Evolutionary conservation across 2,797 vertebrate genomes (phyloP), one percentile per base, ranked within the genome.

Genomic region (Oceanodroma leucorhoa): DNA sequence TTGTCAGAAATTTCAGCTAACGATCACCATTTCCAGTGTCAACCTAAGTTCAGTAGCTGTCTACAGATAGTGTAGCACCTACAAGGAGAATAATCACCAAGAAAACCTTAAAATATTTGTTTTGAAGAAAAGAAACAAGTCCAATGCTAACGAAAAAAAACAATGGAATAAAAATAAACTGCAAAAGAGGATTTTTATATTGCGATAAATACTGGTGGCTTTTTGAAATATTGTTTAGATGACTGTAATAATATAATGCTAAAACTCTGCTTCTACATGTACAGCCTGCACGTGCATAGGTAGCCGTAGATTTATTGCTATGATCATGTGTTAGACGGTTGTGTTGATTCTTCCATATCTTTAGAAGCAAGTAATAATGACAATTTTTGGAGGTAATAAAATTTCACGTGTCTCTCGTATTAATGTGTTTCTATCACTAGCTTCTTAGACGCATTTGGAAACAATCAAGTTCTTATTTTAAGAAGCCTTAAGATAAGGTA

Each of bases 391-490:
- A 97, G 98, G 98, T 96, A 98, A 97, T 98, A 98, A 98, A 98
- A 97, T 98, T 96, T 94, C 96, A 94, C 86, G 11, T 97, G 88
- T 96, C 77, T 93, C 94, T 73, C 22, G n/a, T 91, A 96, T 98
- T 96, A 97, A 97, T 93, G 97, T 77, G 90, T 94, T 98, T 96
- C 97, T 97, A 97, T 97, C 96, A 97, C 94, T 96, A 91, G 61
- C 95, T 98, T 97, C 98, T 97, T 94, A 97, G 94, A 84, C 75
- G 89, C 99, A 99, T 99, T 99, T 99, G 99, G 99, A 99, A 99
- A 98, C 98, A 99, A 99, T 99, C 99, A 99, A 98, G 91, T 97
- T 97, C 97, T 98, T 99, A 98, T 99, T 99, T 99, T 97, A 98
- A 98, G 98, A 96, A 98, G 97, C 95, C 97, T 96, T 97, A 98